phyloP scores from a whole-genome alignment of 2,797 vertebrate species.

The Ctenopoma multispine region DNA sequence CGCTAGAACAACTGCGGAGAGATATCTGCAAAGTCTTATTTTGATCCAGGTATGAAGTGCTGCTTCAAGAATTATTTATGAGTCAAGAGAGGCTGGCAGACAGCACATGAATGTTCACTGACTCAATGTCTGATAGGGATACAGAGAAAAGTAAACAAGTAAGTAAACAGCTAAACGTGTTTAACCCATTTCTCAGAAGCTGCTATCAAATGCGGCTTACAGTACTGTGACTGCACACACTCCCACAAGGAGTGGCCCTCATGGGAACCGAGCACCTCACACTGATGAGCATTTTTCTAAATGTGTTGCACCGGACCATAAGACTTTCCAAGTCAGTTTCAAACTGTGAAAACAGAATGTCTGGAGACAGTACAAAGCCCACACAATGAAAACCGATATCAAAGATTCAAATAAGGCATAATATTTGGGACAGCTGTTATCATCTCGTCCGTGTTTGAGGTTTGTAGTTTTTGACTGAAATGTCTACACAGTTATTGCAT shows the following conservation, averaged over 20 bases:
- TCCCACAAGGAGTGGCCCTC: constrained; percentile 12
- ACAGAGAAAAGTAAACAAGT: constrained; percentile 32
- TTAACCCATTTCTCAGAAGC: constrained; percentile 34
- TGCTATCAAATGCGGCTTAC: constrained; percentile 8
- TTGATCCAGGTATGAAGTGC: constrained; percentile 40
- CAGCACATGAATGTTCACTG: constrained; percentile 13
- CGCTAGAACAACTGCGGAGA: constrained; percentile 28
- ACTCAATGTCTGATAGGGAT: constrained; percentile 27
- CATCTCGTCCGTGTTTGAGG: neutral
- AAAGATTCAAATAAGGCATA: constrained; percentile 28
- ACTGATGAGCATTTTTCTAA: constrained; percentile 32
- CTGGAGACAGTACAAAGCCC: constrained; percentile 23
- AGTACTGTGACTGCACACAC: neutral
- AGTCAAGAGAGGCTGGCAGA: constrained; percentile 24
- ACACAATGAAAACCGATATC: constrained; percentile 13
- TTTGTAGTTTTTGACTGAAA: neutral
- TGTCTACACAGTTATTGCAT: no score
- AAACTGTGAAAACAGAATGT: constrained; percentile 18
- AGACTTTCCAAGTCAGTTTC: constrained; percentile 20
- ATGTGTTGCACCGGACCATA: constrained; percentile 17
- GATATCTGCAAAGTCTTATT: constrained; percentile 28
- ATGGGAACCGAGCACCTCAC: constrained; percentile 8
- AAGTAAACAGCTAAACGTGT: constrained; percentile 41
- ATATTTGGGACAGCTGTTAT: constrained; percentile 1
- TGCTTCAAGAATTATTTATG: constrained; percentile 39